Conservation (phyloP, 2,797 vertebrate genomes). For the Tokudaia muenninki region DNA sequence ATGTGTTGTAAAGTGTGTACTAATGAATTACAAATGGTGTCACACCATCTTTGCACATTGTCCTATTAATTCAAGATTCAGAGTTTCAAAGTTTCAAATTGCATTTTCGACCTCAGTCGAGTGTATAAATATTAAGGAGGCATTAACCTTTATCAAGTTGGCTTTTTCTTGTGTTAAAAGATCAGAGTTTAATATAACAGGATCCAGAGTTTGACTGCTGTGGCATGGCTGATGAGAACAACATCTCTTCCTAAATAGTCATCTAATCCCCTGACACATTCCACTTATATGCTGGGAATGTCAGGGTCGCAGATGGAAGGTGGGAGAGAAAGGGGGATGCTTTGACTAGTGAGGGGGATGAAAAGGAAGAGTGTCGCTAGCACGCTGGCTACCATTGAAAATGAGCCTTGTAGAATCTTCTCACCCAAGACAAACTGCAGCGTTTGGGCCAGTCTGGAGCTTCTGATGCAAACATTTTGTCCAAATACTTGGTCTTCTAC, state of each 20-base stretch:
- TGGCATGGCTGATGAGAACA: conserved; percentile 34
- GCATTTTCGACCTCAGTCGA: conserved; percentile 67
- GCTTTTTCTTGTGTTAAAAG: conserved; percentile 69
- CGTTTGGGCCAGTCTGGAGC: conserved; percentile 58
- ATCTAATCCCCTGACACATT: conserved; percentile 56
- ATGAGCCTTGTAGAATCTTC: conserved; percentile 13
- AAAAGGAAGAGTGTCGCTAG: conserved; percentile 55
- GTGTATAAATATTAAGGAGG: conserved; percentile 81
- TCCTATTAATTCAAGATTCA: conserved; percentile 75
- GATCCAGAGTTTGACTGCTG: conserved; percentile 50
- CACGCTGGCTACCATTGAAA: conserved; percentile 41
- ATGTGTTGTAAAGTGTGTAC: conserved; percentile 67
- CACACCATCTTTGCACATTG: conserved; percentile 57
- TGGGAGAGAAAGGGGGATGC: not conserved
- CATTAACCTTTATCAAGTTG: conserved; percentile 81
- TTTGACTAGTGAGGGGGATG: not conserved
- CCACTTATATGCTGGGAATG: conserved; percentile 27
- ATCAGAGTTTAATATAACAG: conserved; percentile 57
- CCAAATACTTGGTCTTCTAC: conserved; percentile 65
- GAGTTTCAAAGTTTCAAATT: conserved; percentile 74
- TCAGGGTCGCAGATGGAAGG: not conserved
- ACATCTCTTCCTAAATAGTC: conserved; percentile 35
- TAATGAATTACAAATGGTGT: conserved; percentile 77
- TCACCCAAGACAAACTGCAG: conserved; percentile 49
- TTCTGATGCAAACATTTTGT: conserved; percentile 71